Base-by-base conservation (phyloP, 1,140 invertebrate genomes). In the Drosophila pandora region DNA sequence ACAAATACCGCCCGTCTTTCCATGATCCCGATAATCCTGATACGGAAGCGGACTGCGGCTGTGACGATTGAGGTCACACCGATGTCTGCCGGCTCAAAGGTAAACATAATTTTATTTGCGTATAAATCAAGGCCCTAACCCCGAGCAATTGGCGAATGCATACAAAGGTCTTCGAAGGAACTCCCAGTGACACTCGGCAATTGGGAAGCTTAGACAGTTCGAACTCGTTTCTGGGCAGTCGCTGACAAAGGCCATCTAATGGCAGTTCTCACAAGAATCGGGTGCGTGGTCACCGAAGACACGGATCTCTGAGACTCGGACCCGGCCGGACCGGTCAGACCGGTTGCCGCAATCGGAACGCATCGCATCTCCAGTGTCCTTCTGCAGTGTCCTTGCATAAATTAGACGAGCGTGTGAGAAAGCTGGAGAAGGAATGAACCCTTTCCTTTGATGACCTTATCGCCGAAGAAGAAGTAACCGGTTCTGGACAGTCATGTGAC, bases 351-450 rank as follows among this genome's bases (percentile, higher is more conserved):
- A 63, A 56, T 64, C 60, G 55, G 21, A 47, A 47, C 43, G 41
- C 41, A 21, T 47, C 43, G 9, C 21, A 47, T 47, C 43, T 17
- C 43, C 17, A 47, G 80, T 90, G 88, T 90, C 88, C 88, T 90
- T 90, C 90, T 84, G 88, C 88, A 90, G 79, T 90, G 88, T 90
- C 88, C 88, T 90, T 90, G 84, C 88, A 90, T 90, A 90, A 84
- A 90, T 90, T 90, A 90, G 49, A n/a, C 28, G 62, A 68, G 30
- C 53, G 83, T 87, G 83, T 88, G 83, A 83, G 82, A 87, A 87
- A 79, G 41, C 34, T 21, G 45, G 48, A 70, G 48, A 76, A 32
- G 58, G 23, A 52, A 55, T 45, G 52, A 59, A 32, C 43, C 59
- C 47, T 56, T 32, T 52, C 50, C 9, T 47, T 60, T 74, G 78